These are phyloP conservation scores for Galagoides demidoff DNA, from an alignment of 2,797 vertebrate genomes.

Conservation along the genomic window DNA sequence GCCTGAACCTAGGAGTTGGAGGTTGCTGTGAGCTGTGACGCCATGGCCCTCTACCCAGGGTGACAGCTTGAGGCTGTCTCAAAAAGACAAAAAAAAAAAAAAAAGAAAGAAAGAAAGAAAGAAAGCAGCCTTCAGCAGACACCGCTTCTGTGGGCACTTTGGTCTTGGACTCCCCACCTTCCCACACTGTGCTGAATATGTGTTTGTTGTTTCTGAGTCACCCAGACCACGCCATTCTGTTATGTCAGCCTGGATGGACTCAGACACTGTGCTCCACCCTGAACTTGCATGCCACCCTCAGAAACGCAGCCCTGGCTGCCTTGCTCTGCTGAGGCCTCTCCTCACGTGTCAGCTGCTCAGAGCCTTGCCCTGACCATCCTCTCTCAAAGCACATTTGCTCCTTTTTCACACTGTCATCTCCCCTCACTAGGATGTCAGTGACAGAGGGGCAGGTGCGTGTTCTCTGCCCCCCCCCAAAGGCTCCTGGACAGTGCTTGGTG, in stretches of 20 bases:
- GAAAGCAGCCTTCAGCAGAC: neutral
- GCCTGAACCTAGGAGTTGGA: too few relatives aligned
- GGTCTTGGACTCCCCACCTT: neutral
- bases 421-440: neutral
- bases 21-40: too few relatives aligned
- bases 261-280: neutral
- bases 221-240: too few relatives aligned
- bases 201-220: neutral
- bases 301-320: rapidly evolving
- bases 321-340: too few relatives aligned
- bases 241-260: neutral
- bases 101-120: neutral
- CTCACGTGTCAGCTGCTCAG: neutral
- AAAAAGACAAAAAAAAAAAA: neutral
- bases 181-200: rapidly evolving
- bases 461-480: neutral
- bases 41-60: too few relatives aligned
- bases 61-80: too few relatives aligned
- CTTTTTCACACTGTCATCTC: neutral
- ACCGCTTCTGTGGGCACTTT: neutral
- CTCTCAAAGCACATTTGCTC: neutral
- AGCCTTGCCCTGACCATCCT: neutral
- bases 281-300: neutral
- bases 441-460: neutral
- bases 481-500: neutral